Base-by-base conservation (phyloP, 2,888 invertebrate genomes). In the Thymelicus lineola region DNA sequence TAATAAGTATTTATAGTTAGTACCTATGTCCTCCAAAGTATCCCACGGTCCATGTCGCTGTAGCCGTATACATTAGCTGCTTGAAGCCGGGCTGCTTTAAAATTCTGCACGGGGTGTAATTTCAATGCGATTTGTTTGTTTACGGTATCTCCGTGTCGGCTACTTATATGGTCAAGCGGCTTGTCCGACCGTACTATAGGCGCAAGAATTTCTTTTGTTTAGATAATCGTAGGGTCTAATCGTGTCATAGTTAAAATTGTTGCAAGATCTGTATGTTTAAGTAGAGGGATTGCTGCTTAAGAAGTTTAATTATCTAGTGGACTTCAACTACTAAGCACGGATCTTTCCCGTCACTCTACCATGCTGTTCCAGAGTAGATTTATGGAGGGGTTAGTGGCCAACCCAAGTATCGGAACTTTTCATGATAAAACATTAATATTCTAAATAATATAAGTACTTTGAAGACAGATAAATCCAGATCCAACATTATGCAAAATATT, bases 91-190 rank as follows among this genome's bases (percentile, higher is more conserved):
- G 48, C 15, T 48, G 15, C 48, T 17, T 53, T 53, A 53, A 53
- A 53, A 53, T 53, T 53, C 53, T 20, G 53, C 53, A 53, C 53
- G 53, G 20, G 53, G 53, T 53, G 53, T 53, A 53, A 53, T 53
- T 70, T 45, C 69, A 50, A 53, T 53, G 20, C 53, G 53, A 53
- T 53, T 57, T 36, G 67, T 53, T 71, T 66, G 45, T 66, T 66
- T 62, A 71, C 55, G 48, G 62, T 58, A 62, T 63, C 59, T 67
- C 72, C 72, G 48, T 66, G 63, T 61, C 57, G 63, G 59, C 50
- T 55, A 66, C 64, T 17, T 42, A 50, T 53, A 66, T 58, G 66
- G 66, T 15, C 58, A 35, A 38, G 66, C 55, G n/a, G 42, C 57
- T 57, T 66, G 66, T 66, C 36, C n/a, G n/a, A 15, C 5, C 48